Percentiles rank a stretch among this genome's conserved stretches.
These are phyloP conservation scores for Orthosia gracilis DNA, from an alignment of 2,888 invertebrate genomes.

Conservation along the genomic window DNA sequence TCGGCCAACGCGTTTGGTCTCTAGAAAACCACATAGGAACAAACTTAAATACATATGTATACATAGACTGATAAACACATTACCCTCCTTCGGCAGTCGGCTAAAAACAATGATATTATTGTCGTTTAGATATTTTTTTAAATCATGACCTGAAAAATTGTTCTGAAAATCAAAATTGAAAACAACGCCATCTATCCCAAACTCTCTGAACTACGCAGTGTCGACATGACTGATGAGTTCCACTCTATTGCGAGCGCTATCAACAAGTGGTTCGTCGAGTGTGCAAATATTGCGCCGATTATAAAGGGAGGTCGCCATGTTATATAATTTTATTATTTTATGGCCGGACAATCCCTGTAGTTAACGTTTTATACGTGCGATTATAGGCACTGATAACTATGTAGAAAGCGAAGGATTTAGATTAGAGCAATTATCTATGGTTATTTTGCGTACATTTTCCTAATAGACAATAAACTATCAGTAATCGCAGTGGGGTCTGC, in stretches of 20 bases:
- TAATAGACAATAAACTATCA: background rate
- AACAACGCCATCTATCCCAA: constrained; percentile 58
- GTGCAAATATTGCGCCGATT: constrained; percentile 59
- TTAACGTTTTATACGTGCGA: constrained; percentile 50
- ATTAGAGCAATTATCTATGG: constrained; percentile 38
- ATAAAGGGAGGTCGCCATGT: constrained; percentile 64
- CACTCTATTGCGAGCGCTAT: constrained; percentile 27
- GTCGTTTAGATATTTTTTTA: too few relatives aligned
- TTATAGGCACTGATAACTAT: constrained; percentile 42
- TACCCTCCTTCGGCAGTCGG: too few relatives aligned
- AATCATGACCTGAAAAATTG: too few relatives aligned
- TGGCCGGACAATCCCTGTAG: constrained; percentile 29
- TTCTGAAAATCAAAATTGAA: constrained; percentile 14
- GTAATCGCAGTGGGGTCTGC: background rate
- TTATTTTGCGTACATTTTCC: constrained; percentile 22
- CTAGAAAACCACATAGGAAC: too few relatives aligned
- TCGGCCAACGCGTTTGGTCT: too few relatives aligned
- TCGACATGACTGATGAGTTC: constrained; percentile 22
- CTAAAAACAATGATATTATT: too few relatives aligned
- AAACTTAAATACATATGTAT: too few relatives aligned
- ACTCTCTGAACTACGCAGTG: constrained; percentile 25
- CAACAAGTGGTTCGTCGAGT: constrained; percentile 64
- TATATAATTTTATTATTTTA: constrained; percentile 51
- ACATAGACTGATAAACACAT: too few relatives aligned
- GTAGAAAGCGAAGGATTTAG: constrained; percentile 51